These are phyloP conservation scores for Apteryx owenii DNA, from an alignment of 2,113 vertebrate species.

Conservation along the genomic window DNA sequence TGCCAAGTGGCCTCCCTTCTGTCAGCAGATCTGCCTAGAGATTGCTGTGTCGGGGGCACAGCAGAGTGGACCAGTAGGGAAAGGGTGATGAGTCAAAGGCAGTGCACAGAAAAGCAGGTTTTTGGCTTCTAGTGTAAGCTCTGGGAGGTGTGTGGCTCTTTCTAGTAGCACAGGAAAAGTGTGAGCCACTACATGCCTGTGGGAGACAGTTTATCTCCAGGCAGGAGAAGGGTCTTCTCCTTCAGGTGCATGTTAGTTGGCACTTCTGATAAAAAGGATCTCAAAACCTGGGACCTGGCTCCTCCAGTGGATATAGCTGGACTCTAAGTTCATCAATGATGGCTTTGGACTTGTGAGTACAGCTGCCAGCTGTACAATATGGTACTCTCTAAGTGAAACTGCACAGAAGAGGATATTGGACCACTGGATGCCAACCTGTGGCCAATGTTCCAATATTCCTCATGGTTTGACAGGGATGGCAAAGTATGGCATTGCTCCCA, in stretches of 20 bases:
- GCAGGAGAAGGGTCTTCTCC: neutral
- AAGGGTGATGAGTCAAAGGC: neutral
- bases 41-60: neutral
- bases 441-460: neutral
- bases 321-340: neutral
- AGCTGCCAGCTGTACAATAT: neutral
- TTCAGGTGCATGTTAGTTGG: neutral
- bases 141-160: neutral
- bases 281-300: neutral
- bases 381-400: neutral
- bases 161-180: neutral
- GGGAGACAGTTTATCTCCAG: neutral
- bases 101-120: accelerated
- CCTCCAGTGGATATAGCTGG: neutral
- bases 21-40: neutral
- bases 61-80: accelerated
- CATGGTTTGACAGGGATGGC: neutral
- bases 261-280: neutral
- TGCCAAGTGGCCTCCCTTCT: neutral
- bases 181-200: too few species aligned
- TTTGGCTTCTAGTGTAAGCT: neutral
- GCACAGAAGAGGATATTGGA: neutral
- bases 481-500: neutral
- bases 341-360: neutral
- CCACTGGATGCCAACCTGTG: neutral